These are phyloP conservation scores for Camponotus pennsylvanicus DNA, from an alignment of 1,140 invertebrate species.

Conservation along the genomic window DNA sequence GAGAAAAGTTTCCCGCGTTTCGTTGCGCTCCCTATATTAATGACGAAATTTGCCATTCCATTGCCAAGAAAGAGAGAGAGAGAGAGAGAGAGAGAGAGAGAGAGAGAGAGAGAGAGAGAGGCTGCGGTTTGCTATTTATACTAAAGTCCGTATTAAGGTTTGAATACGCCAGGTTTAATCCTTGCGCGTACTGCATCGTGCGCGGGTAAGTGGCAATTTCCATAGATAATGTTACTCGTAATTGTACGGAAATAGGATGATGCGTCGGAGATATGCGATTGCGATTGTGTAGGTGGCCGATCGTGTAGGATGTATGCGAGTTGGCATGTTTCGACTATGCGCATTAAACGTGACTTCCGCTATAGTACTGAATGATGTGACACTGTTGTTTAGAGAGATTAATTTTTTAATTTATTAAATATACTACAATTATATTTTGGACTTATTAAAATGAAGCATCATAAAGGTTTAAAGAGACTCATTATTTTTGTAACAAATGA, in stretches of 20 bases:
- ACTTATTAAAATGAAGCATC: neutral
- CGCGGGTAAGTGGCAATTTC: constrained; percentile 56
- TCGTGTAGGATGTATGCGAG: constrained; percentile 29
- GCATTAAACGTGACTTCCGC: constrained; percentile 12
- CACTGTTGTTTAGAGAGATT: neutral
- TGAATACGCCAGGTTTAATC: constrained; percentile 40
- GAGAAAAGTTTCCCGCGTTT: constrained; percentile 32
- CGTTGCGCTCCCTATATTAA: neutral
- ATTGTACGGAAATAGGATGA: constrained; percentile 64
- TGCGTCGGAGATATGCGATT: constrained; percentile 58
- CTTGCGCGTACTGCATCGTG: constrained; percentile 23
- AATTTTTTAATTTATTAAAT: neutral
- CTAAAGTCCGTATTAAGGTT: constrained; percentile 36
- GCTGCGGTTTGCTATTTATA: constrained; percentile 28
- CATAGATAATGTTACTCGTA: constrained; percentile 64
- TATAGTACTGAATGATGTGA: neutral
- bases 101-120: too few species aligned
- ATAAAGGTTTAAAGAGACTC: neutral
- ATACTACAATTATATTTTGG: neutral
- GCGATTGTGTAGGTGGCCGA: constrained; percentile 8
- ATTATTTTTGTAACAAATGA: neutral
- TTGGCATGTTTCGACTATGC: neutral
- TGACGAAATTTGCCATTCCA: constrained; percentile 35
- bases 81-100: too few species aligned
- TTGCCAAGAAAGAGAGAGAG: neutral